phyloP scores from a whole-genome alignment of 92 coral and sea anemone species.

The Epizoanthus scotinus region DNA sequence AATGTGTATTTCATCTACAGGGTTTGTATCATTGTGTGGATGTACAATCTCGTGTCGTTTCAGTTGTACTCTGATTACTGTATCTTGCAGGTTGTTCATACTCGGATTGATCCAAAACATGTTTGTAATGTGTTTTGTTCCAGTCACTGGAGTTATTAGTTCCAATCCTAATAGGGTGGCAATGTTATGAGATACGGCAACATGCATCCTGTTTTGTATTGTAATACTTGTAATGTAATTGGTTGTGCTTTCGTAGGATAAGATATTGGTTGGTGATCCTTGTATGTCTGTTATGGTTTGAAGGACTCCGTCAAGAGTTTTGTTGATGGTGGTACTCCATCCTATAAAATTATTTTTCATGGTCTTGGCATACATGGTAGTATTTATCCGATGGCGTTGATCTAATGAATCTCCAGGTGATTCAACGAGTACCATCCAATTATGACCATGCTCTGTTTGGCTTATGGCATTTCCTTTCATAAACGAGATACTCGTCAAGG shows the following conservation, averaged over 20 bases:
- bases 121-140: not conserved
- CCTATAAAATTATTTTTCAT: not conserved
- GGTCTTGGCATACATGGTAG: not conserved
- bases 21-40: not conserved
- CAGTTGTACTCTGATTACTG: not conserved
- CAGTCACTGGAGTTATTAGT: not conserved
- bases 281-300: not conserved
- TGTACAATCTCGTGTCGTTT: not conserved
- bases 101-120: not conserved
- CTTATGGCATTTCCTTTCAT: not conserved
- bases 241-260: no score
- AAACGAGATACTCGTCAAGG: not conserved
- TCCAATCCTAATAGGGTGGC: not conserved
- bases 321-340: not conserved
- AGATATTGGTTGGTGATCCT: not conserved
- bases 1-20: not conserved
- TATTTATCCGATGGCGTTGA: no score
- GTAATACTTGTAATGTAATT: no score
- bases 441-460: not conserved
- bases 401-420: not conserved
- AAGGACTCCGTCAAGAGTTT: not conserved
- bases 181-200: not conserved
- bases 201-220: not conserved
- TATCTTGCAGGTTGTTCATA: not conserved
- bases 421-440: not conserved